These are phyloP conservation scores for Pterostichus niger DNA, from an alignment of 2,888 invertebrate genomes.

Conservation along the genomic window DNA sequence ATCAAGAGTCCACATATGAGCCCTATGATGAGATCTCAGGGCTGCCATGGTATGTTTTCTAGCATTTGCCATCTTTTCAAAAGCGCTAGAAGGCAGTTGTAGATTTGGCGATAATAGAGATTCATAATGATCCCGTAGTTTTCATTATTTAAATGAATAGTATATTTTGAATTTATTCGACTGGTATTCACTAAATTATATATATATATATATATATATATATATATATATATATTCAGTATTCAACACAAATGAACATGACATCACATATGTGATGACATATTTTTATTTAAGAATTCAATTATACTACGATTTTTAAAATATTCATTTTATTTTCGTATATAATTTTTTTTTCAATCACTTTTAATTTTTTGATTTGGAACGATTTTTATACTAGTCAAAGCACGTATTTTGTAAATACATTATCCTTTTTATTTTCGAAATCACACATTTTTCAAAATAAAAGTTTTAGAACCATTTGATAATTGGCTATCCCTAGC, in stretches of 20 bases:
- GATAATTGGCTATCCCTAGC: slow-evolving; percentile 12
- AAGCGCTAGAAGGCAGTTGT: slow-evolving; percentile 31
- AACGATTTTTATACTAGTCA: neutral
- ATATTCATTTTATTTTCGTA: too few species aligned
- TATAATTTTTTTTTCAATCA: neutral
- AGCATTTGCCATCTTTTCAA: slow-evolving; percentile 37
- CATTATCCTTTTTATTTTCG: slow-evolving; percentile 11
- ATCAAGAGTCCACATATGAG: slow-evolving; percentile 81
- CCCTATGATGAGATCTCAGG: slow-evolving; percentile 80
- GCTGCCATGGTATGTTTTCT: slow-evolving; percentile 75
- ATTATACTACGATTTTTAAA: too few species aligned
- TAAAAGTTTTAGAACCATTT: slow-evolving; percentile 1
- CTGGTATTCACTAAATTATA: too few species aligned
- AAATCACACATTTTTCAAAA: slow-evolving; percentile 24
- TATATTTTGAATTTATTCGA: too few species aligned
- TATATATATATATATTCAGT: too few species aligned
- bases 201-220: too few species aligned
- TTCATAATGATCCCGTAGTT: too few species aligned
- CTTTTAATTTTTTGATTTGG: neutral
- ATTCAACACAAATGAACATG: too few species aligned
- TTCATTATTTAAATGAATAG: too few species aligned
- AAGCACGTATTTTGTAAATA: slow-evolving; percentile 17
- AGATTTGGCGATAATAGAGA: slow-evolving; percentile 16
- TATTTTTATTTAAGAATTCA: too few species aligned
- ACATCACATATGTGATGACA: too few species aligned